These are phyloP conservation scores for Camelus dromedarius DNA, from an alignment of 2,113 vertebrate species.

Conservation along the genomic window DNA sequence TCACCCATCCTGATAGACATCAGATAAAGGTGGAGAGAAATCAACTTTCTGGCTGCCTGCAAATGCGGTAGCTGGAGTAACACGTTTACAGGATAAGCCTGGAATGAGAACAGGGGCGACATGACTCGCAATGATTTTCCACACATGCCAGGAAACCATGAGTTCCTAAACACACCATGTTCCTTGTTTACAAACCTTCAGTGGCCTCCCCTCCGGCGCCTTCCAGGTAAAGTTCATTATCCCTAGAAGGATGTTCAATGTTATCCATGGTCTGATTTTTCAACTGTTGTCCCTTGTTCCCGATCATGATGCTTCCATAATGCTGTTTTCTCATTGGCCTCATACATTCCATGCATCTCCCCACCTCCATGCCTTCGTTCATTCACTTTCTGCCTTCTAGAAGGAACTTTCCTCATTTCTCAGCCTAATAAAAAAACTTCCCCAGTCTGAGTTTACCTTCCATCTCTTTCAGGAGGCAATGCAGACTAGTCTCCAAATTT, in stretches of 20 bases:
- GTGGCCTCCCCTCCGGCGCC: not conserved
- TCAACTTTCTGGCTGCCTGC: conserved; percentile 57
- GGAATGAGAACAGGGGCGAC: conserved; percentile 26
- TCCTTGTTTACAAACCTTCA: not conserved
- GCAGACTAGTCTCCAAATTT: not conserved
- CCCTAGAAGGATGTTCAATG: not conserved
- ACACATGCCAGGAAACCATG: not conserved
- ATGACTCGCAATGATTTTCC: conserved; percentile 6
- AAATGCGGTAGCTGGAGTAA: not conserved
- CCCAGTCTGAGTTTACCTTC: not conserved
- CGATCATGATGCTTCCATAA: not conserved
- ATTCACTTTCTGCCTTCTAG: not conserved
- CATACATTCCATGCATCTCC: not conserved
- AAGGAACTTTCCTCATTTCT: not conserved
- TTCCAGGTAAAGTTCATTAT: not conserved
- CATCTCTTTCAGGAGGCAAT: not conserved
- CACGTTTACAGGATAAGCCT: conserved; percentile 29
- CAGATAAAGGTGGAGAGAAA: conserved; percentile 68
- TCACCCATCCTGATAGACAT: conserved; percentile 58
- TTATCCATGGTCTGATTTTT: not conserved
- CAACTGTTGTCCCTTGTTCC: too few species aligned
- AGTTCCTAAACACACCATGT: not conserved
- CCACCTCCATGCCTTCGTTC: not conserved
- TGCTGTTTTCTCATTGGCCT: conserved; percentile 1
- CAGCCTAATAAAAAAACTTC: not conserved